Evolutionary conservation across 2,888 invertebrate species (phyloP), one percentile per base, ranked within the genome.

Genomic region (Melanchra persicariae): DNA sequence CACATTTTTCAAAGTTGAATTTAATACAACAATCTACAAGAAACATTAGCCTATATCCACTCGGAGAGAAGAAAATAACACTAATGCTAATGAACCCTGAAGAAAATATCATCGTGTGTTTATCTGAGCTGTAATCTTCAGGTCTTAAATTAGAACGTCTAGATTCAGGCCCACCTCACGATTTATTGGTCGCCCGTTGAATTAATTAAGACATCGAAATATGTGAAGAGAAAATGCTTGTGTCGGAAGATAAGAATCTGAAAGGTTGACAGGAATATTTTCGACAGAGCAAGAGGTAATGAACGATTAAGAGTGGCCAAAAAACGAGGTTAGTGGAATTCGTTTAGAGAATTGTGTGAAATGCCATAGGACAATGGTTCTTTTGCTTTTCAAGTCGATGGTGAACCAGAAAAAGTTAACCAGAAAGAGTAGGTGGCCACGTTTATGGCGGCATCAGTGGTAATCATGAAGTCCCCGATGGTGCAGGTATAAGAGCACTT

Each of bases 31-130:
- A 43, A 65, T 43, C 22, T 64, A 51, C 45, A 22, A 54, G 7
- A 34, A 49, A 59, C 63, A 76, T 76, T 57, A 54, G 59, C 62
- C 37, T 66, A 60, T 62, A 49, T 66, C 12, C 10, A 24, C 15
- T 47, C 9, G 19, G 51, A 64, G 47, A 10, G 65, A 43, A 63
- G 43, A 30, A 81, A 74, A 81, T 74, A 80, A 67, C 59, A 45
- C 63, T 26, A 64, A 63, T 69, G 78, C 51, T 61, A 81, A 84
- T 60, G 83, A 85, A 75, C 81, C 72, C 70, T 55, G 60, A 67
- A 37, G 57, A 70, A 74, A 79, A 82, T 76, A 80, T 77, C 55
- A 67, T 81, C 47, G 22, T 26, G 26, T 77, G 71, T 74, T 74
- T 77, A 70, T 58, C 43, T 34, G 45, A 45, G 49, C 52, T 69